Evolutionary conservation across 2,113 vertebrate species (phyloP).

Genomic region (Tyrannus savana): DNA sequence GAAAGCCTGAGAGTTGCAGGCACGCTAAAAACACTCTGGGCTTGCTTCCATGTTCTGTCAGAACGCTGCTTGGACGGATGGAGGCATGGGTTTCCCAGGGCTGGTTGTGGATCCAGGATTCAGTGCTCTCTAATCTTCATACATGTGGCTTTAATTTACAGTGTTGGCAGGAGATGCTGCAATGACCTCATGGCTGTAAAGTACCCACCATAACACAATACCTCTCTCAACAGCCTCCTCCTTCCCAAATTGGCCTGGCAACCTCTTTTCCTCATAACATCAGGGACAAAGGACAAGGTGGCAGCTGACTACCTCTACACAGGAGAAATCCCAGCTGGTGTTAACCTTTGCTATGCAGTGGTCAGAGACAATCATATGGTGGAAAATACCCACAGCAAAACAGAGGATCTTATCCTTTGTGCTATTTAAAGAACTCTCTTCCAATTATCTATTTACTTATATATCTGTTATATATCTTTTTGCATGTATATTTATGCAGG

Average conservation of each 20-base stretch:
- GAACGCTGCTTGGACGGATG: accelerated
- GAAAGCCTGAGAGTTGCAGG: conserved; percentile 28
- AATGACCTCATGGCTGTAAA: conserved; percentile 19
- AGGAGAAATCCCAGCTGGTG: background rate
- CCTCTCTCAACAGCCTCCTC: background rate
- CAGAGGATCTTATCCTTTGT: background rate
- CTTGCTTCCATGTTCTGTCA: conserved; percentile 14
- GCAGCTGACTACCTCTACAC: background rate
- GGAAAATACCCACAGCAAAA: background rate
- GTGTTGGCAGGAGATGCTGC: background rate
- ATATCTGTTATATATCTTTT: background rate
- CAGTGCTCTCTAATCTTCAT: background rate
- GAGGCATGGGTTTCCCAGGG: background rate
- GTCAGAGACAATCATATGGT: background rate
- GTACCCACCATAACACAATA: background rate
- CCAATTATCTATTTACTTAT: background rate
- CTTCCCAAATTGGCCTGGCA: background rate
- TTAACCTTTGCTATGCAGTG: background rate
- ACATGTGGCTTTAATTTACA: background rate
- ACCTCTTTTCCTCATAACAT: background rate
- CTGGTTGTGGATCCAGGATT: background rate
- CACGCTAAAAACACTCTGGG: background rate
- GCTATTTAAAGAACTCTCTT: background rate
- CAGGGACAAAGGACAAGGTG: background rate
- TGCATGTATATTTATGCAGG: background rate